Conservation (phyloP, 2,113 vertebrate genomes). For the Talpa occidentalis region DNA sequence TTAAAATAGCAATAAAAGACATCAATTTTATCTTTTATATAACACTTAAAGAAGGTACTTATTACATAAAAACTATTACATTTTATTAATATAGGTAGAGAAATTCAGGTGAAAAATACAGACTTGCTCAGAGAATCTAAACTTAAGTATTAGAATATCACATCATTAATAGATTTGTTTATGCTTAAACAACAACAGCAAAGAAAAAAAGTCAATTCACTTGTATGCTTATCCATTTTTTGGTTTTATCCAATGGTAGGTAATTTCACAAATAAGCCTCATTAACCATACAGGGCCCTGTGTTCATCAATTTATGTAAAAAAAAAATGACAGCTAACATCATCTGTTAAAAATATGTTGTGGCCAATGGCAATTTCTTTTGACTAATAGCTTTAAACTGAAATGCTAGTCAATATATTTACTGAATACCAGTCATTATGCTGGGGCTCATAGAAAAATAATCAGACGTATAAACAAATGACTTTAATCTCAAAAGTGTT, state of each 20-base stretch:
- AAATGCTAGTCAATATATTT: not conserved
- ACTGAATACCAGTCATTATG: not conserved
- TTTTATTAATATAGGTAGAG: not conserved
- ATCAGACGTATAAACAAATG: not conserved
- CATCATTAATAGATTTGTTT: not conserved
- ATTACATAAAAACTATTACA: not conserved
- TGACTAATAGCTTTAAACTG: not conserved
- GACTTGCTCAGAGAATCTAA: not conserved
- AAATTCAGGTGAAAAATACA: not conserved
- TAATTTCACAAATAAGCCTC: conserved; percentile 38
- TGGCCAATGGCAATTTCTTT: not conserved
- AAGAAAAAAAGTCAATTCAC: not conserved
- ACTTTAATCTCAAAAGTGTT: not conserved
- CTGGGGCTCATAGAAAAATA: not conserved
- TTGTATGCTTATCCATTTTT: not conserved
- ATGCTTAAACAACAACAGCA: not conserved
- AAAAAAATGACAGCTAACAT: not conserved
- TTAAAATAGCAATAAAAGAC: not conserved
- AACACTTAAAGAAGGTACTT: not conserved
- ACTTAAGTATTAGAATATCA: not conserved
- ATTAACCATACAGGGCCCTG: not conserved
- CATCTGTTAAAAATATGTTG: conserved; percentile 1
- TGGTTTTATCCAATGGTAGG: not conserved
- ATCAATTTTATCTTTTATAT: not conserved
- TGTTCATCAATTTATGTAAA: not conserved